Evolutionary conservation across 2,888 invertebrate species (phyloP), one percentile per base, ranked within the genome.

Genomic region (Melipona bicolor): DNA sequence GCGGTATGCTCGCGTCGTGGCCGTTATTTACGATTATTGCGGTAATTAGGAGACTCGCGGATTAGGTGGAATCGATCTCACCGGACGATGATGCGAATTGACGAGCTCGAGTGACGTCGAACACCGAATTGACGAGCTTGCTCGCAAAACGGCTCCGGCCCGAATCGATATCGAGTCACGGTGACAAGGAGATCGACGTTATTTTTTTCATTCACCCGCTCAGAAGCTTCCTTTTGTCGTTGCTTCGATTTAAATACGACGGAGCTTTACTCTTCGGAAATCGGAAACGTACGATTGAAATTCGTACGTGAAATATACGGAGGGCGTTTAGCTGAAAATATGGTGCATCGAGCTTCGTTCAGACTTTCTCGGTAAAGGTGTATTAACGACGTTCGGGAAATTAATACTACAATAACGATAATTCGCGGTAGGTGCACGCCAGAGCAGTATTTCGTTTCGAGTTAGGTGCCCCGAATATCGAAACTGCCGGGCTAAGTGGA

Each of bases 51-150:
- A n/a, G 73, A 24, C 54, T 54, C 61, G 68, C 19, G 21, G 43
- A 32, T 24, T n/a, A 21, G 43, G 13, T 62, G 61, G 24, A 24
- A 65, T 74, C 68, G 73, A 79, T 81, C 68, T 73, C 71, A 56
- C 49, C 67, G 68, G 24, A 81, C 80, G 74, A 74, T 81, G 81
- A 81, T 73, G 81, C 56, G 81, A 69, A 62, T 72, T 81, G 83
- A 83, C 83, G 82, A 68, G 72, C 62, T 73, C 83, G 77, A 83
- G 72, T 77, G 77, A 69, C 78, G 69, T 73, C 24, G 71, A 77
- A 52, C 69, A 27, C 27, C 56, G 72, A 83, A 78, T 82, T 82
- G 81, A 82, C 82, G 79, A 59, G 74, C 36, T 17, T n/a, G 43
- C 56, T 68, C 79, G 79, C 52, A 61, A 56, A 68, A 70, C 72